These are phyloP conservation scores for Diadumene lineata DNA, from an alignment of 92 coral and sea anemone species.

Conservation along the genomic window DNA sequence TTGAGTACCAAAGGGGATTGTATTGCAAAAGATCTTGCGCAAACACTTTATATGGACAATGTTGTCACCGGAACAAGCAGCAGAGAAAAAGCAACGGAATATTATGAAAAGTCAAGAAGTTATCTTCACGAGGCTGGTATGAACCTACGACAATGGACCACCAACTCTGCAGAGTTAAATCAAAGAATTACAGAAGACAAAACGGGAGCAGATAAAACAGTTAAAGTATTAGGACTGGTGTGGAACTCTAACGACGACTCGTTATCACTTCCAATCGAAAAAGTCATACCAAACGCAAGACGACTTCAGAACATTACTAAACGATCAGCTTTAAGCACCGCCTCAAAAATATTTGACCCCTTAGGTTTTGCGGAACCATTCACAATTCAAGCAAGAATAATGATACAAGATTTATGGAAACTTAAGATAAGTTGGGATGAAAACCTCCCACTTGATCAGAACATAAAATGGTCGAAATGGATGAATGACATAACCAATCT, in stretches of 20 bases:
- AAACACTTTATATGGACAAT: conserved; percentile 44
- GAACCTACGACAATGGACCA: conserved; percentile 38
- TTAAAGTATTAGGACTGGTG: conserved; percentile 22
- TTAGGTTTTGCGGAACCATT: conserved; percentile 40
- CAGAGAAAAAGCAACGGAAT: conserved; percentile 14
- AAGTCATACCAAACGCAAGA: conserved; percentile 19
- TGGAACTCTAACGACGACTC: conserved; percentile 27
- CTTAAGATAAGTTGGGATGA: conserved; percentile 10
- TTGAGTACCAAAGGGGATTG: conserved; percentile 1
- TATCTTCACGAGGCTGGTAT: conserved; percentile 21
- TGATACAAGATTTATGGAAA: conserved; percentile 50
- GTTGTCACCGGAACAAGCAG: conserved; percentile 33
- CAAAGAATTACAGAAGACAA: conserved; percentile 1
- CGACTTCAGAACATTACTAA: conserved; percentile 21
- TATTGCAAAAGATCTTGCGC: conserved; percentile 28
- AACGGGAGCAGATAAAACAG: conserved; percentile 13
- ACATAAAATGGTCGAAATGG: background rate
- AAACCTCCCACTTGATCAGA: background rate
- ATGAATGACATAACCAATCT: background rate
- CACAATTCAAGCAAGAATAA: conserved; percentile 36
- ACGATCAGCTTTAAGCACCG: conserved; percentile 19
- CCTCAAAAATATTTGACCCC: conserved; percentile 47
- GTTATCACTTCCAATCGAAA: conserved; percentile 23
- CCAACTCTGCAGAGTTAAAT: conserved; percentile 24
- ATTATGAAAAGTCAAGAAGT: conserved; percentile 33